Base-by-base conservation (phyloP, 2,888 invertebrate genomes). In the Seladonia tumulorum region DNA sequence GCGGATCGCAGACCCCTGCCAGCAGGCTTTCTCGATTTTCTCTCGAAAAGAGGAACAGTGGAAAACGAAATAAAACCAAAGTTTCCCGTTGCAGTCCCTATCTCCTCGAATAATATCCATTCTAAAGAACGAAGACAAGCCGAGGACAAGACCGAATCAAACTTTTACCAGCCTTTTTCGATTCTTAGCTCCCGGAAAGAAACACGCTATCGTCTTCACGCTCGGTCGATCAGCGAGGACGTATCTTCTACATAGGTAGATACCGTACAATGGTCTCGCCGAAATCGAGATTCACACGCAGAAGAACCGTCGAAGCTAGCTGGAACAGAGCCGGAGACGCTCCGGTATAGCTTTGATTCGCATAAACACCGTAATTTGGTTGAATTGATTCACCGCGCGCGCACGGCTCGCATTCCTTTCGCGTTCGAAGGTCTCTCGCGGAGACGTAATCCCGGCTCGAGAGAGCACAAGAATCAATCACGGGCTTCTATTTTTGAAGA, bases 401-500 rank as follows among this genome's bases (percentile, higher is more conserved):
- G 10, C 78, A 76, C 77, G 45, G 71, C 63, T 80, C 39, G 53
- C 85, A 76, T 85, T 82, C 74, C 63, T 81, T 42, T 81, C 79
- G 79, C 45, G 79, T 14, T 76, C n/a, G 81, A 73, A 39, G 71
- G 18, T 35, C 66, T 66, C 66, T 29, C 29, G 29, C 7, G 39
- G 39, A 22, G 68, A 39, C 68, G 68, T 39, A 68, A 39, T 68
- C 68, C 45, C 53, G 45, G 29, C 82, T 47, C 47, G 18, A 35
- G 18, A 35, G 72, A 76, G 39, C 57, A n/a, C n/a, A 25, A 18
- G 71, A 83, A 87, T 84, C 87, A 80, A 87, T 89, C 89, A 82
- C 76, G 60, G 25, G 75, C 74, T 81, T 87, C 82, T 87, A 85
- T 87, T 87, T 85, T 72, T 68, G 63, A 70, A 53, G 22, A 22